Conservation (phyloP, 2,888 invertebrate species). For the Drosophila rellima region DNA sequence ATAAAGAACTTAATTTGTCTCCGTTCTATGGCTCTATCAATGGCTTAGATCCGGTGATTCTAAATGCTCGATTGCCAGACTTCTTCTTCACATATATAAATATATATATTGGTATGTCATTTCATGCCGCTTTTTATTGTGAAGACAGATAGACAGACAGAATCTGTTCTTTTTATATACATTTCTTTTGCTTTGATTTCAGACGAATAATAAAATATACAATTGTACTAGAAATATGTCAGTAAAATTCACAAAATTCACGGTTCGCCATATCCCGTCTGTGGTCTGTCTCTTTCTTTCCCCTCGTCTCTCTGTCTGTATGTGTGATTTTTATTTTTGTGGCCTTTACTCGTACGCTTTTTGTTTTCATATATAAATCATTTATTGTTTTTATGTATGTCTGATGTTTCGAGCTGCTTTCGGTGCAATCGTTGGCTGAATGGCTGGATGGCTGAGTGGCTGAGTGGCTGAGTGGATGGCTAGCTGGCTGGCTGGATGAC, state of each 20-base stretch:
- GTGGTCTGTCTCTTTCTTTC: slow-evolving; percentile 36
- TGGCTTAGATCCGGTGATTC: slow-evolving; percentile 41
- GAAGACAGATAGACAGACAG: slow-evolving; percentile 24
- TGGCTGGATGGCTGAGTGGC: slow-evolving; percentile 15
- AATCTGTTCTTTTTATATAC: slow-evolving; percentile 6
- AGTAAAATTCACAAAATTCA: slow-evolving; percentile 75
- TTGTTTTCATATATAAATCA: slow-evolving; percentile 79
- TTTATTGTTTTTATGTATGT: slow-evolving; percentile 78
- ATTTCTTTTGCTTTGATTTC: slow-evolving; percentile 69
- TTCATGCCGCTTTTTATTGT: slow-evolving; percentile 46
- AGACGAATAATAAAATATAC: slow-evolving; percentile 71
- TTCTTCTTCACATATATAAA: slow-evolving; percentile 23
- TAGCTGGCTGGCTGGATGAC: slow-evolving; percentile 30
- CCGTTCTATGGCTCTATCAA: slow-evolving; percentile 59
- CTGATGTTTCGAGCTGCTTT: slow-evolving; percentile 66
- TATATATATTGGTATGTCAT: slow-evolving; percentile 34
- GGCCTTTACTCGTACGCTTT: slow-evolving; percentile 73
- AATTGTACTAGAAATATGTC: slow-evolving; percentile 78
- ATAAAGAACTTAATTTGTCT: slow-evolving; percentile 66
- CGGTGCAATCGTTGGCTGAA: slow-evolving; percentile 31
- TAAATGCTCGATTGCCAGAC: slow-evolving; percentile 51
- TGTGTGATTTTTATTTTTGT: slow-evolving; percentile 78
- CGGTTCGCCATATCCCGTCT: slow-evolving; percentile 69
- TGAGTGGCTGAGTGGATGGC: slow-evolving; percentile 45
- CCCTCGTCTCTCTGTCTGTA: slow-evolving; percentile 22